Evolutionary conservation across 2,113 vertebrate species (phyloP).

Genomic region (Ivindomyrus marchei): DNA sequence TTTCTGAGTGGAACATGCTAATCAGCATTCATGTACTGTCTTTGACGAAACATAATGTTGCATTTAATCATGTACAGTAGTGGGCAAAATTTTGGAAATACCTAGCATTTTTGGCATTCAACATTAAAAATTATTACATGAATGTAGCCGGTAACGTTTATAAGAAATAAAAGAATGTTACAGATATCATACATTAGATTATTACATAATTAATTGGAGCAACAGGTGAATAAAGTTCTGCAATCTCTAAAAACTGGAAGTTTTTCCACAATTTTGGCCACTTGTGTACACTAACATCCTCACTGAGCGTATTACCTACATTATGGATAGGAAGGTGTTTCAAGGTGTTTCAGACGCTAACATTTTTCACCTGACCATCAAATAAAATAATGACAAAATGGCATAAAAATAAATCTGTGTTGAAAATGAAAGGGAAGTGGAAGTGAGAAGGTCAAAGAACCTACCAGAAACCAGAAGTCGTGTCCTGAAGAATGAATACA

Average conservation of each 20-base stretch:
- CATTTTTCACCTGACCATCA: not conserved
- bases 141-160: not conserved
- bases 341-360: not conserved
- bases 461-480: not conserved
- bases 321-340: not conserved
- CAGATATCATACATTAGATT: not conserved
- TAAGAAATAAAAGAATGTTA: not conserved
- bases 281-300: not conserved
- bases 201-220: not conserved
- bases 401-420: not conserved
- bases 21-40: not conserved
- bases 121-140: no score
- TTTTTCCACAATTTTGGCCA: no score
- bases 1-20: not conserved
- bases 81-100: not conserved
- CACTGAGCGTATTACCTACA: not conserved
- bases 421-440: not conserved
- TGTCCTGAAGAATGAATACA: not conserved
- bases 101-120: not conserved
- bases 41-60: not conserved
- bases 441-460: not conserved
- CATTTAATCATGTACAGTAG: not conserved
- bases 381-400: not conserved
- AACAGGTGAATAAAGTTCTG: not conserved
- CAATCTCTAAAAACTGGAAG: not conserved